Evolutionary conservation across 1,140 invertebrate genomes (phyloP).

Genomic region (Euwallacea similis): DNA sequence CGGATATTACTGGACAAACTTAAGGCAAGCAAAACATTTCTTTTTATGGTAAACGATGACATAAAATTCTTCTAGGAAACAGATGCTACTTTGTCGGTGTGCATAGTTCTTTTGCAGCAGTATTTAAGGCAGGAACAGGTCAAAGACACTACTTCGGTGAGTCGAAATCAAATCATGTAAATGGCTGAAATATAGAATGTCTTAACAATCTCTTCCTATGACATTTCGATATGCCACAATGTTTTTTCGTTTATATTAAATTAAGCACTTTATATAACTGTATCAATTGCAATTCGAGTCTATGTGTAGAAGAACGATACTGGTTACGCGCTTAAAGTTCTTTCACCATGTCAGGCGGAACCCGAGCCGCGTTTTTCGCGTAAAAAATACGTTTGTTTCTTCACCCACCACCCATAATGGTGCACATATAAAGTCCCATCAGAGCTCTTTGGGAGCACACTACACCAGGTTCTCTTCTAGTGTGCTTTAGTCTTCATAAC

Average conservation of each 20-base stretch:
- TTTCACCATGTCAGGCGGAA: constrained; percentile 28
- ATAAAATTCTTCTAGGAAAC: constrained; percentile 41
- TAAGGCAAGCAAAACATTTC: constrained; percentile 38
- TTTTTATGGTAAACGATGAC: constrained; percentile 4
- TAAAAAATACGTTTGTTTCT: constrained; percentile 21
- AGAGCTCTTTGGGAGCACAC: background rate
- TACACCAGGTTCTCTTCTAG: background rate
- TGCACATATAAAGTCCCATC: constrained; percentile 22
- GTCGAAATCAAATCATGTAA: background rate
- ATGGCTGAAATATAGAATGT: too few relatives aligned
- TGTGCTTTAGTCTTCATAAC: background rate
- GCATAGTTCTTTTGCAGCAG: constrained; percentile 46
- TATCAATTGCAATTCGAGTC: background rate
- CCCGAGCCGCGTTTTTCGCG: constrained; percentile 13
- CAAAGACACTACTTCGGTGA: constrained; percentile 3
- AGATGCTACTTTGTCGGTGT: constrained; percentile 43
- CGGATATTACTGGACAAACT: constrained; percentile 43
- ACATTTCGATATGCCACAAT: background rate
- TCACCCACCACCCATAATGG: constrained; percentile 20
- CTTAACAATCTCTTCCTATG: background rate
- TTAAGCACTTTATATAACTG: background rate
- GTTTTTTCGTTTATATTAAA: background rate
- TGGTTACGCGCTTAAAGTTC: constrained; percentile 16
- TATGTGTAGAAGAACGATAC: background rate
- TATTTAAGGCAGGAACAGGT: constrained; percentile 41